Evolutionary conservation across 2,888 invertebrate species (phyloP), one percentile per base, ranked within the genome.

Genomic region (Buathra laborator): DNA sequence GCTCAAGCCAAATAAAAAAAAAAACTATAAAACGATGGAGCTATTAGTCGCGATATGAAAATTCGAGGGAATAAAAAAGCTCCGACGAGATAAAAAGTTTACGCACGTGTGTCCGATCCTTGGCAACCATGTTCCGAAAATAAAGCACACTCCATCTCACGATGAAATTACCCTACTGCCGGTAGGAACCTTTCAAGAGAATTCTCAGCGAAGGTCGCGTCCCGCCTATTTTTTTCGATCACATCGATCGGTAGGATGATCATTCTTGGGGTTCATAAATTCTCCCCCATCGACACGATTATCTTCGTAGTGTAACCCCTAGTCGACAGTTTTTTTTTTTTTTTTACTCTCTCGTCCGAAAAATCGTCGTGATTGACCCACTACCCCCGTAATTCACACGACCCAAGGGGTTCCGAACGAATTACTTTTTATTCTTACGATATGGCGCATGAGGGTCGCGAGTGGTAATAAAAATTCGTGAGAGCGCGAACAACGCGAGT

Each of bases 381-480:
- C 90, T 93, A 92, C 90, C 93, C 92, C 89, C 90, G 87, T 93
- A 91, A 92, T 92, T 92, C 89, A 88, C 72, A 89, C 29, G n/a
- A 48, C 24, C 12, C 24, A 59, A 16, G 62, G 56, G 64, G 4
- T n/a, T 48, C 51, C 37, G 64, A 43, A 75, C 51, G 43, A 32
- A 37, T 51, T 56, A 78, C 12, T 64, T 76, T 80, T 68, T 70
- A 80, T 75, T 72, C 89, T 88, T 82, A 83, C 84, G 48, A 12
- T 44, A 71, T n/a, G 71, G 66, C 59, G 43, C 24, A 56, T 66
- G 53, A 85, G 71, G 78, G 37, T 83, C 68, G 76, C 67, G 74
- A 83, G 80, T 76, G 78, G 14, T 56, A 77, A 81, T 67, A 77
- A 83, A 83, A 84, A 86, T 70, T 76, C 56, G 74, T 81, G 74